Percentiles rank a stretch among this genome's conserved stretches.
Conservation (phyloP, 2,888 invertebrate species). For the Neoaliturus tenellus region DNA sequence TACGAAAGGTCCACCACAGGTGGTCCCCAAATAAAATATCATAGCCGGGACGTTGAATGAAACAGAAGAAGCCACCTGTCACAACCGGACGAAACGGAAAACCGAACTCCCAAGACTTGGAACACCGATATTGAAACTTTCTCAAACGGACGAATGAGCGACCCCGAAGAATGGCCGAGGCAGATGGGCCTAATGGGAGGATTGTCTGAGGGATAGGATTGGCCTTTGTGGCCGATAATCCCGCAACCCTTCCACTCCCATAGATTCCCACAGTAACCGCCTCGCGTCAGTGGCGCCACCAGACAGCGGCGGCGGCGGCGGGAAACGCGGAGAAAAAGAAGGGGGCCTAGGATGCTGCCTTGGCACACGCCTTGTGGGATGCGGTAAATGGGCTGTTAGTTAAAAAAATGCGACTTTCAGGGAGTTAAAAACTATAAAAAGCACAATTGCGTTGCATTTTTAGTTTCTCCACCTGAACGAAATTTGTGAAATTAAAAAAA, state of each 20-base stretch:
- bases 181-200: not conserved
- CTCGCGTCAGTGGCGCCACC: not conserved
- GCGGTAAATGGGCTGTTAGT: no score
- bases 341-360: not conserved
- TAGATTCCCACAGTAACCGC: slow-evolving; percentile 23
- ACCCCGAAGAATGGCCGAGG: not conserved
- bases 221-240: not conserved
- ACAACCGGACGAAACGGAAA: not conserved
- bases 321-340: not conserved
- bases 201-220: not conserved
- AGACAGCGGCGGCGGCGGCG: not conserved
- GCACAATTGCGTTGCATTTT: no score
- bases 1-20: not conserved
- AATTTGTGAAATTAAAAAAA: no score
- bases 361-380: no score
- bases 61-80: slow-evolving; percentile 10
- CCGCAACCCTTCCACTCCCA: slow-evolving; percentile 17
- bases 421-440: no score
- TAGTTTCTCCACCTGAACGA: no score
- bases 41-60: not conserved
- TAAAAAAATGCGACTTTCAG: no score
- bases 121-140: not conserved
- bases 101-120: not conserved
- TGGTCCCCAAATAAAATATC: not conserved
- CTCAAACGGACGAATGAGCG: not conserved